Base-by-base conservation (phyloP, 2,888 invertebrate species). In the Stenichneumon culpator region DNA sequence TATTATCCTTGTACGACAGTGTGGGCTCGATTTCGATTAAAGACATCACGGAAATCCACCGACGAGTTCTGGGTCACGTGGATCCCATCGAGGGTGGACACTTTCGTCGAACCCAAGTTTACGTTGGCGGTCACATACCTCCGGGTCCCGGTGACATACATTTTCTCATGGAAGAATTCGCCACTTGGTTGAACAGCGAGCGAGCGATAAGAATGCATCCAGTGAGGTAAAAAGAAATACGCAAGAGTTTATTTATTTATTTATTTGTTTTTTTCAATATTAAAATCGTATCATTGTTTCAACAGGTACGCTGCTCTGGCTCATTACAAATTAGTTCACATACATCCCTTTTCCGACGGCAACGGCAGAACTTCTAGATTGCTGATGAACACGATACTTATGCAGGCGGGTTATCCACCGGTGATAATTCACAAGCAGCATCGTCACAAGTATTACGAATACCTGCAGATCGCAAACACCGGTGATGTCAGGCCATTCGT, bases 321-420 rank as follows among this genome's bases (percentile, higher is more conserved):
- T 0, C 99, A 99, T 94, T 99, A 99, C 94, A 99, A 99, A 94
- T 94, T 99, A 65, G 99, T 99, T 0, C 97, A 98, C 92, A 99
- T 99, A 89, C 99, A 99, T 95, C 99, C 99, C 0, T 99, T 99
- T 94, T 96, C 97, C 2, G 99, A 99, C 94, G 99, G 99, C 69
- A 99, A 99, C 92, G 99, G 99, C 0, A 96, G 99, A 91, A 99
- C 99, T 0, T 98, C 99, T 16, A 96, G 99, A 39, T 95, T 99
- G 32, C 95, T 99, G 1, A 99, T 99, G 99, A 99, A 99, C 94
- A 96, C 99, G 89, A 96, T 99, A 86, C 95, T 99, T 47, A 98
- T 99, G 97, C 97, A 97, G 94, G 98, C 98, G 0, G 99, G 99
- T 0, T 99, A 97, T 94, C 99, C 99, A 0, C 99, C 99, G 0